phyloP scores from a whole-genome alignment of 1,140 invertebrate species.

The Macrosteles quadrilineatus region DNA sequence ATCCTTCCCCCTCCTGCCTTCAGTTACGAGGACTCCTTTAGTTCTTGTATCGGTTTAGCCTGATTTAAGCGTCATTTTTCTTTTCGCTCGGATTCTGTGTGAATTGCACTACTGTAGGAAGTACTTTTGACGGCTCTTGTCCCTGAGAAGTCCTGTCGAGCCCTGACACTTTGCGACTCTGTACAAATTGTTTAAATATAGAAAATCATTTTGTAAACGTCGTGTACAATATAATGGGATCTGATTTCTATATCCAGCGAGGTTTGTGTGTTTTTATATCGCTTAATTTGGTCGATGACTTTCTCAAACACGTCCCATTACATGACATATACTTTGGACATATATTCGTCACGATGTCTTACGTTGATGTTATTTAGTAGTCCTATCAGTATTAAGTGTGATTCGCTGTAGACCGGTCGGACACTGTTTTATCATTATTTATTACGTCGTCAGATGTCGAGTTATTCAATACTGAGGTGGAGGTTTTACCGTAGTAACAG shows the following conservation, averaged over 20 bases:
- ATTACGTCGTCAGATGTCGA: too few relatives aligned
- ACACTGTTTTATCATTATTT: too few relatives aligned
- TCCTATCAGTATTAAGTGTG: slow-evolving; percentile 13
- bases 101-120: slow-evolving; percentile 20
- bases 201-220: slow-evolving; percentile 14
- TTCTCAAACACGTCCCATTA: background rate
- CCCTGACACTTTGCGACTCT: background rate
- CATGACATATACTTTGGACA: slow-evolving; percentile 9
- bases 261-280: slow-evolving; percentile 22
- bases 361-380: slow-evolving; percentile 2
- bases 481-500: background rate
- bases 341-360: slow-evolving; percentile 1
- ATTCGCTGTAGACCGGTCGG: background rate
- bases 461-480: too few relatives aligned
- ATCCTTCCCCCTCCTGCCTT: slow-evolving; percentile 23
- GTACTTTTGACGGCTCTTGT: background rate
- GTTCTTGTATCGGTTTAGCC: background rate
- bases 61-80: background rate
- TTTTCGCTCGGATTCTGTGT: slow-evolving; percentile 17
- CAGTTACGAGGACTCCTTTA: background rate
- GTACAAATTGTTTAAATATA: slow-evolving; percentile 13
- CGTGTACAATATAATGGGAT: slow-evolving; percentile 14
- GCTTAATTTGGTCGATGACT: background rate
- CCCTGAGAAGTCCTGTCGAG: background rate
- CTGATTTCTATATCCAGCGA: slow-evolving; percentile 1